Percentiles rank a stretch among this genome's conserved stretches.
These are phyloP conservation scores for Rousettus madagascariensis DNA, from an alignment of 2,797 vertebrate genomes.

Conservation along the genomic window DNA sequence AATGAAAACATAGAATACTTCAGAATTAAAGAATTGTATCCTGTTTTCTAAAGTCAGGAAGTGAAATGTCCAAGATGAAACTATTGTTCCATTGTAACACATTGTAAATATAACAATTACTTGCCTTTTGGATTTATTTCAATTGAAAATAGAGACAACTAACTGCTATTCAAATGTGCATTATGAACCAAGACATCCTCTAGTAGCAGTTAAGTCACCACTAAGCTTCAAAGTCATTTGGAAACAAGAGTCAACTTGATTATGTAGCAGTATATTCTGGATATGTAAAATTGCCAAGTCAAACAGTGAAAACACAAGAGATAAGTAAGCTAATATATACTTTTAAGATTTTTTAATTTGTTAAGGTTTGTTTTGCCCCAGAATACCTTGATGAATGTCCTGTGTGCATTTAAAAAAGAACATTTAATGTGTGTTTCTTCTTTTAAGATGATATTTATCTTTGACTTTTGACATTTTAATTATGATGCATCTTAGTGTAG, in stretches of 20 bases:
- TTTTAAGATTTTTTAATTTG: neutral
- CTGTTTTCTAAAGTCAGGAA: neutral
- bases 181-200: neutral
- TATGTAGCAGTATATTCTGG: neutral
- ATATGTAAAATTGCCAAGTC: neutral
- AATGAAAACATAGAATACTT: slow-evolving; percentile 10
- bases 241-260: neutral
- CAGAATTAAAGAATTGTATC: slow-evolving; percentile 20
- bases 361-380: neutral
- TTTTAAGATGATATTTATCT: too few relatives aligned
- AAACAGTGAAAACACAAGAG: neutral
- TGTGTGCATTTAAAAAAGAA: neutral
- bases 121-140: slow-evolving; percentile 37
- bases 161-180: neutral
- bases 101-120: neutral
- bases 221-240: slow-evolving; percentile 4
- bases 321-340: neutral
- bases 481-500: too few relatives aligned
- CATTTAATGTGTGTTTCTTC: neutral
- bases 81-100: slow-evolving; percentile 22
- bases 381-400: neutral
- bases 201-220: neutral
- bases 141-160: neutral
- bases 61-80: neutral
- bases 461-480: too few relatives aligned